Evolutionary conservation across 2,113 vertebrate genomes (phyloP).

Genomic region (Pantherophis guttatus): DNA sequence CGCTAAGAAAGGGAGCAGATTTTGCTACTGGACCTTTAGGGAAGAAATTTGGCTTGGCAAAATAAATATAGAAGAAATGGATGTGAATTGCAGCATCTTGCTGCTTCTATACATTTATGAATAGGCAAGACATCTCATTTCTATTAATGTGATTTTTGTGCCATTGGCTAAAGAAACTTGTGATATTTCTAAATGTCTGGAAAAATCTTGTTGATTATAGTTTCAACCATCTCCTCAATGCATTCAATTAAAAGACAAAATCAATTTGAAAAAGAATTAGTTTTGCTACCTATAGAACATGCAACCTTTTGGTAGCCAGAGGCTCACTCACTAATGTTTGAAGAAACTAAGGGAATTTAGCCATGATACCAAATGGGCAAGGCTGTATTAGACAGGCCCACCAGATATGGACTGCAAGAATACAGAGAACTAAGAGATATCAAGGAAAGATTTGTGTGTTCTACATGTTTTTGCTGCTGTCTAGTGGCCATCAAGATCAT

Average conservation of each 20-base stretch:
- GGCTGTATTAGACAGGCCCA: background rate
- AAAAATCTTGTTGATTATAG: background rate
- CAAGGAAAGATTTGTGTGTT: background rate
- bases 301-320: background rate
- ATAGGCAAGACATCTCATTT: background rate
- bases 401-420: background rate
- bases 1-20: constrained; percentile 5
- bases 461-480: background rate
- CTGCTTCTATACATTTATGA: background rate
- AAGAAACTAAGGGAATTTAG: background rate
- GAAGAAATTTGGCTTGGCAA: background rate
- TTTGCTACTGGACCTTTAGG: constrained; percentile 15
- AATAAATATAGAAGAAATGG: background rate
- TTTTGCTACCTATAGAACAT: background rate
- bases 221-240: background rate
- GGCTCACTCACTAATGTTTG: background rate
- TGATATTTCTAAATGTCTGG: background rate
- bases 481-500: background rate
- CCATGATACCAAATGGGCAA: background rate
- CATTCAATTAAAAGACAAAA: background rate
- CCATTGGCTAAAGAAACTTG: background rate
- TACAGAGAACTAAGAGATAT: background rate
- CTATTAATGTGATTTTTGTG: background rate
- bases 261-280: background rate
- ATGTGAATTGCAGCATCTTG: background rate